Evolutionary conservation across 2,888 invertebrate species (phyloP).

Genomic region (Drosophila merina): DNA sequence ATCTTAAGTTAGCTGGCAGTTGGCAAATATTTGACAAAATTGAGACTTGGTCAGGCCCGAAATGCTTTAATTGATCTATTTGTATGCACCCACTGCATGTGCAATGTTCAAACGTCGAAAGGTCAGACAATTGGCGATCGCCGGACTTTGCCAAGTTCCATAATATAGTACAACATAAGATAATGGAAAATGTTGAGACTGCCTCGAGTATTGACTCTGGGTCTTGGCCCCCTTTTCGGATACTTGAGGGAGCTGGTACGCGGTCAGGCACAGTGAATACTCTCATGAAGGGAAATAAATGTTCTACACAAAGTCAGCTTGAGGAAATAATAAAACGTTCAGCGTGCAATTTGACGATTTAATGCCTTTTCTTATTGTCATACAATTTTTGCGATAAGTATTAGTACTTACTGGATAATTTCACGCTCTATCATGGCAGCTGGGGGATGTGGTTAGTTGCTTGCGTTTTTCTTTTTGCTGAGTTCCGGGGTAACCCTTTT

Average conservation of each 20-base stretch:
- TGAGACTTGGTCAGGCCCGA: conserved; percentile 22
- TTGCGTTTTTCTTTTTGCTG: conserved; percentile 1
- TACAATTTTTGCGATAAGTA: neutral
- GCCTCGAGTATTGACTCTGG: conserved; percentile 59
- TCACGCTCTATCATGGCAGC: conserved; percentile 74
- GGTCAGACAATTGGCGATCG: conserved; percentile 36
- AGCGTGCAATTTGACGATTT: no score
- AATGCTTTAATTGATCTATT: conserved; percentile 59
- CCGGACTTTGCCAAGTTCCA: conserved; percentile 59
- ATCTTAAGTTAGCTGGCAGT: conserved; percentile 19
- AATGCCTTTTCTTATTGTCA: neutral
- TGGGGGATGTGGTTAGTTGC: neutral
- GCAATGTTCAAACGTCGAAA: conserved; percentile 58
- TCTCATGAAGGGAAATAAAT: neutral
- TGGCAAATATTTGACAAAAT: conserved; percentile 39
- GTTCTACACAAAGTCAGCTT: no score
- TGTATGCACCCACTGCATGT: conserved; percentile 53
- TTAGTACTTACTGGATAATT: conserved; percentile 76
- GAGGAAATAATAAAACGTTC: no score
- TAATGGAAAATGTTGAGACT: conserved; percentile 43
- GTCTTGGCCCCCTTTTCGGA: conserved; percentile 61
- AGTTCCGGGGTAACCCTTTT: conserved; percentile 15
- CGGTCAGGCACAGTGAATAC: conserved; percentile 8
- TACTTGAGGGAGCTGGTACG: conserved; percentile 22
- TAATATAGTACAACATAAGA: conserved; percentile 47